Percentiles rank a stretch among this genome's conserved stretches.
Evolutionary conservation across 2,113 vertebrate species (phyloP).

Genomic region (Elanus axillaris): DNA sequence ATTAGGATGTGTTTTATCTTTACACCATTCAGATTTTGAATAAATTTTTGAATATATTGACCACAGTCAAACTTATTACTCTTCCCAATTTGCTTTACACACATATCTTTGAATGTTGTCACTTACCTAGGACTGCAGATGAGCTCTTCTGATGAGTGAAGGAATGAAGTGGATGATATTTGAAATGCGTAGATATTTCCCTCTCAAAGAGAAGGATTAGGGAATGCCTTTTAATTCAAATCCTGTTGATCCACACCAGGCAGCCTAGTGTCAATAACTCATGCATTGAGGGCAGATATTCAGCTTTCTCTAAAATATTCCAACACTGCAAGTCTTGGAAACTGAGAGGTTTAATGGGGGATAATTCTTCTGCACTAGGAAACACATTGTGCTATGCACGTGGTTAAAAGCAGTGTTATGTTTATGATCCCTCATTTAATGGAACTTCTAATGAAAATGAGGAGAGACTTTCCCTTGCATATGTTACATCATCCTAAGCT

Average conservation of each 20-base stretch:
- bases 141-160: neutral
- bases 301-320: neutral
- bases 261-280: neutral
- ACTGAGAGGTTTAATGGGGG: neutral
- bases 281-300: neutral
- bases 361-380: neutral
- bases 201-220: neutral
- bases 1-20: neutral
- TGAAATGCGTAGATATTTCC: neutral
- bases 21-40: neutral
- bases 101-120: neutral
- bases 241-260: neutral
- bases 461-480: neutral
- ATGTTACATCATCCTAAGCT: neutral
- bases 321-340: neutral
- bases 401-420: neutral
- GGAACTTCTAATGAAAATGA: neutral
- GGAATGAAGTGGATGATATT: neutral
- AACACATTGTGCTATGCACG: rapidly evolving
- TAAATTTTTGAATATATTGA: neutral
- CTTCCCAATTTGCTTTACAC: neutral
- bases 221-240: neutral
- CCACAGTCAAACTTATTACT: neutral
- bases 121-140: neutral
- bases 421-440: neutral